phyloP scores from a whole-genome alignment of 2,797 vertebrate genomes.

The Cuculus canorus region DNA sequence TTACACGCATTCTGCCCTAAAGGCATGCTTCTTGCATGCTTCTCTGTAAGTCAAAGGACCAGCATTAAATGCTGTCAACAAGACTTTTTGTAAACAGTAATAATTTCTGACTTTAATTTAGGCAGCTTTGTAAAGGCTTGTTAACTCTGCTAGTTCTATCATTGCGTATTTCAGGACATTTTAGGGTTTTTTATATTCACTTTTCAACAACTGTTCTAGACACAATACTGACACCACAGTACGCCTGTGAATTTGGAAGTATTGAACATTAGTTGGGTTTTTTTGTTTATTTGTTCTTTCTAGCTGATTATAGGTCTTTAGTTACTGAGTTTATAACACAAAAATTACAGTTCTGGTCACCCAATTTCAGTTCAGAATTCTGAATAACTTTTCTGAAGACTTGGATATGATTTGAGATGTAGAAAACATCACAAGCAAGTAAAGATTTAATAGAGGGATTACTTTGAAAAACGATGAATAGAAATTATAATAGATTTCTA shows the following conservation, averaged over 20 bases:
- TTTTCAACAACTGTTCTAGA: background rate
- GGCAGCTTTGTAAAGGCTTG: conserved; percentile 22
- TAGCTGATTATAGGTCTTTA: background rate
- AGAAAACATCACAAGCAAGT: background rate
- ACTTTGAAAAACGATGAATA: background rate
- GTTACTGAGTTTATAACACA: background rate
- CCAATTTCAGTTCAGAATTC: background rate
- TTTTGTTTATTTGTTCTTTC: background rate
- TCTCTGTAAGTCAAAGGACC: conserved; percentile 14
- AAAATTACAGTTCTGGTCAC: background rate
- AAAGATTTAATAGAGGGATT: background rate
- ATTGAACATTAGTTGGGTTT: background rate
- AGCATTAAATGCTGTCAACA: conserved; percentile 56
- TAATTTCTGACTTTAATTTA: conserved; percentile 55
- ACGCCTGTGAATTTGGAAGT: background rate
- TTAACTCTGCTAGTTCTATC: conserved; percentile 24
- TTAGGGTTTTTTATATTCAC: background rate
- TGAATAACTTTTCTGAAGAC: background rate
- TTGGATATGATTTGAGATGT: background rate
- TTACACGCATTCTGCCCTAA: conserved; percentile 14
- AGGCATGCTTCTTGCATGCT: conserved; percentile 19
- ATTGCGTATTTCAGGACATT: background rate
- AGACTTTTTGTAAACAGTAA: conserved; percentile 30
- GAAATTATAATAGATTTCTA: background rate
- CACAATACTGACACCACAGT: background rate